A percentile compares a stretch with the other conserved stretches of the same genome.
phyloP scores from a whole-genome alignment of 2,797 vertebrate genomes.

The Botia almorhae region DNA sequence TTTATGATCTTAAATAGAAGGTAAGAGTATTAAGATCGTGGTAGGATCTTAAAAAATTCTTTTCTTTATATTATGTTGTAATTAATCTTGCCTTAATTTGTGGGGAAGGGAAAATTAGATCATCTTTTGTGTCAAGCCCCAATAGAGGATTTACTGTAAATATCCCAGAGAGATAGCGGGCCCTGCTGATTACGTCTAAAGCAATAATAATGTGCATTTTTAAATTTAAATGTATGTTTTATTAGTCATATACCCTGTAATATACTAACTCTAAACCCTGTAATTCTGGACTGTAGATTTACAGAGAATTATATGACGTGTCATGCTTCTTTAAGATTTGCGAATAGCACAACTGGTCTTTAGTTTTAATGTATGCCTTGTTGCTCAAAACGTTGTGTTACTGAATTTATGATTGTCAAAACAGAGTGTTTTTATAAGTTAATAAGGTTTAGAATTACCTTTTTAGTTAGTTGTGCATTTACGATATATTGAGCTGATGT shows the following conservation, averaged over 20 bases:
- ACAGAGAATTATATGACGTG: background rate
- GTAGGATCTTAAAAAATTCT: background rate
- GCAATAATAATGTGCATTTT: conserved; percentile 63
- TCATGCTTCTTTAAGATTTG: conserved; percentile 12
- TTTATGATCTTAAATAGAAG: background rate
- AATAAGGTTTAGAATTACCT: background rate
- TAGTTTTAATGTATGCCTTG: background rate
- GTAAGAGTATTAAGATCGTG: background rate
- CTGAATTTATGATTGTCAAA: background rate
- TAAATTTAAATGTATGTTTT: background rate
- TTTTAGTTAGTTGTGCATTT: conserved; percentile 6
- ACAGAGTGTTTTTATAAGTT: background rate
- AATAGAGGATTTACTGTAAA: conserved; percentile 3
- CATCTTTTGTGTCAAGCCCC: background rate
- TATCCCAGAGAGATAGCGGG: background rate
- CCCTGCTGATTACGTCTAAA: conserved; percentile 58
- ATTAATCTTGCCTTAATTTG: conserved; percentile 68
- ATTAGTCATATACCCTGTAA: background rate
- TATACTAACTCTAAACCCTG: background rate
- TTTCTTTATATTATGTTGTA: conserved; percentile 14
- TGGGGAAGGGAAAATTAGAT: conserved; percentile 1
- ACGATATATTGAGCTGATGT: background rate
- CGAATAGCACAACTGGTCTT: background rate
- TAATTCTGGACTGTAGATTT: background rate
- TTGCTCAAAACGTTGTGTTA: background rate